Conservation (phyloP, 1,140 invertebrate genomes). For the Dreissena polymorpha region DNA sequence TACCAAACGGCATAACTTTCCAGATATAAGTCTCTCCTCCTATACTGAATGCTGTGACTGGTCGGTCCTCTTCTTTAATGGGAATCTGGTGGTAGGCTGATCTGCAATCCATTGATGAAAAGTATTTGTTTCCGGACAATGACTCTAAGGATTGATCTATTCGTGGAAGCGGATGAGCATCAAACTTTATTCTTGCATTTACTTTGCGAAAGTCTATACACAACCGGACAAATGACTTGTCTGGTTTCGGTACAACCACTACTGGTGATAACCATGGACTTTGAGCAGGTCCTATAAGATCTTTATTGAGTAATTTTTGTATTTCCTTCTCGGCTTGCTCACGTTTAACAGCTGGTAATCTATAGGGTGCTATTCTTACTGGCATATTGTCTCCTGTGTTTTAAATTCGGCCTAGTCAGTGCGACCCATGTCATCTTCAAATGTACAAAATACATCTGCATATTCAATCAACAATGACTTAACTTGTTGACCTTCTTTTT, state of each 20-base stretch:
- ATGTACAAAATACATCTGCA: slow-evolving; percentile 25
- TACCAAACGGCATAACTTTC: slow-evolving; percentile 36
- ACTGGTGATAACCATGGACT: slow-evolving; percentile 9
- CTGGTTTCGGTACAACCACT: slow-evolving; percentile 17
- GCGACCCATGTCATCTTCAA: slow-evolving; percentile 5
- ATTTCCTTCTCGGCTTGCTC: slow-evolving; percentile 24
- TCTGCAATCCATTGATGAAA: slow-evolving; percentile 11
- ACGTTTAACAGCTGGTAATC: slow-evolving; percentile 12
- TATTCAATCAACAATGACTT: slow-evolving; percentile 15
- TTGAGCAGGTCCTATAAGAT: slow-evolving; percentile 3
- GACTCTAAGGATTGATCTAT: slow-evolving; percentile 22
- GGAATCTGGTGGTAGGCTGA: slow-evolving; percentile 8
- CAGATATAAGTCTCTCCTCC: slow-evolving; percentile 18
- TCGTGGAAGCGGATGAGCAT: slow-evolving; percentile 26
- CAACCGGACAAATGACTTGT: slow-evolving; percentile 2
- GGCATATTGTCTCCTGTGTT: slow-evolving; percentile 17
- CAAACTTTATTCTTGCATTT: slow-evolving; percentile 13
- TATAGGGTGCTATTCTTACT: background rate
- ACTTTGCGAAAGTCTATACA: slow-evolving; percentile 33
- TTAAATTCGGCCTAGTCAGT: slow-evolving; percentile 14
- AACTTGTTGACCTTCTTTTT: background rate
- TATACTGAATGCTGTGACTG: slow-evolving; percentile 30
- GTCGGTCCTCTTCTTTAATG: slow-evolving; percentile 9
- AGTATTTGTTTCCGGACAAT: slow-evolving; percentile 15
- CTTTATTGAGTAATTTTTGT: slow-evolving; percentile 12